These are phyloP conservation scores for Sanderia malayensis DNA, from an alignment of 30 jellyfish, hydroid and myxozoan species.

Conservation along the genomic window DNA sequence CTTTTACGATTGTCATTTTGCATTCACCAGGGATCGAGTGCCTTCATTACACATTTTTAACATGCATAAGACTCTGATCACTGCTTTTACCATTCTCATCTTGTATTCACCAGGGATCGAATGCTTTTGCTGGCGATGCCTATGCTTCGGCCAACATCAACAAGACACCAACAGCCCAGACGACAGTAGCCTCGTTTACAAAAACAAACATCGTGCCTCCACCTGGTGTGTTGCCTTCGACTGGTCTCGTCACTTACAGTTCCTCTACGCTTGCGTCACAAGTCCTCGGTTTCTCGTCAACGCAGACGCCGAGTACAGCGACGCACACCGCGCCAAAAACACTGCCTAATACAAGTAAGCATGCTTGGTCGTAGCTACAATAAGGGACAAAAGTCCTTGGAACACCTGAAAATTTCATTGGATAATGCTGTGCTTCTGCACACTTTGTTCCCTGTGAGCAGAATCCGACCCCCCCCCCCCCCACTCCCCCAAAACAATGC, in stretches of 20 bases:
- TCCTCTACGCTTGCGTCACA: constrained; percentile 63
- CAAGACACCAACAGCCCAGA: constrained; percentile 32
- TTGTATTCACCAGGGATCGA: constrained; percentile 43
- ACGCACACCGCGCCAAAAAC: constrained; percentile 38
- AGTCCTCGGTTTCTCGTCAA: constrained; percentile 45
- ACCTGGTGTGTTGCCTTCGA: constrained; percentile 72
- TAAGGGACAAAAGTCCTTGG: too few relatives aligned
- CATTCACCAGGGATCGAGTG: constrained; percentile 45
- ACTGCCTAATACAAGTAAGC: constrained; percentile 54
- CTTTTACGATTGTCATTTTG: too few relatives aligned
- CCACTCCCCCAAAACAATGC: too few relatives aligned
- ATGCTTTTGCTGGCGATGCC: constrained; percentile 44
- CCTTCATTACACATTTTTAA: too few relatives aligned
- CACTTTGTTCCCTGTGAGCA: too few relatives aligned
- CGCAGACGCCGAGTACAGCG: constrained; percentile 34
- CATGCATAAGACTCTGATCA: too few relatives aligned
- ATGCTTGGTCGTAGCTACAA: constrained; percentile 3
- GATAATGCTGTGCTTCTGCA: too few relatives aligned
- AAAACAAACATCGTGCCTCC: constrained; percentile 49
- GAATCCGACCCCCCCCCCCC: too few relatives aligned
- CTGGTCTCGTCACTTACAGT: constrained; percentile 61
- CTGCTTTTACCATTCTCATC: too few relatives aligned
- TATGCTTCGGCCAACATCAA: constrained; percentile 26
- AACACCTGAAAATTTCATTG: too few relatives aligned
- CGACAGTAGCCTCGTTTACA: constrained; percentile 28